phyloP scores from a whole-genome alignment of 1,140 invertebrate genomes.

The Mamestra configurata region DNA sequence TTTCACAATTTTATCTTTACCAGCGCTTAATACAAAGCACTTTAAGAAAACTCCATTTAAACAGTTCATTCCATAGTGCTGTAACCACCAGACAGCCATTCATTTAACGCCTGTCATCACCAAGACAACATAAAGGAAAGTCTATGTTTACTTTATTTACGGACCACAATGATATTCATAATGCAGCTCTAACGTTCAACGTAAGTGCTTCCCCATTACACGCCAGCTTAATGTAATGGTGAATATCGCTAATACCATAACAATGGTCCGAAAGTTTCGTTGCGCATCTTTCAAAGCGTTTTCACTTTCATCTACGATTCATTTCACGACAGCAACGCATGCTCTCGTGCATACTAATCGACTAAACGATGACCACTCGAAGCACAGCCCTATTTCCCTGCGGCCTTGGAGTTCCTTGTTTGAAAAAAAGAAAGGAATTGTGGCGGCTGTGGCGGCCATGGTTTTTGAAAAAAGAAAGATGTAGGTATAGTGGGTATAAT shows the following conservation, averaged over 20 bases:
- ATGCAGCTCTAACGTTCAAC: not conserved
- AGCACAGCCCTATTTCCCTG: conserved; percentile 25
- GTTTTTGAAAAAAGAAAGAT: not conserved
- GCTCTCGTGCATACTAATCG: conserved; percentile 50
- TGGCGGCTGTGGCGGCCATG: not conserved
- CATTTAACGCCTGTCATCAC: not conserved
- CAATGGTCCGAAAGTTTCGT: conserved; percentile 51
- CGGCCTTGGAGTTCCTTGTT: conserved; percentile 29
- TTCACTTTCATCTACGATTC: conserved; percentile 61
- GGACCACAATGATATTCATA: conserved; percentile 23
- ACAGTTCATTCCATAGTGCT: not conserved
- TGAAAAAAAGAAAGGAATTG: conserved; percentile 23
- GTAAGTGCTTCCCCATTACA: conserved; percentile 39
- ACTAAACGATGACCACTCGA: conserved; percentile 14
- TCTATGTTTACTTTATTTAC: conserved; percentile 28
- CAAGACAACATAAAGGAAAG: conserved; percentile 16
- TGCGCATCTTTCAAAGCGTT: conserved; percentile 39
- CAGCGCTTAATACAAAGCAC: too few relatives aligned
- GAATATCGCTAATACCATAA: conserved; percentile 45
- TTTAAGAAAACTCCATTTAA: too few relatives aligned
- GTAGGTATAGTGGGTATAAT: too few relatives aligned
- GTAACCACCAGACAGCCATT: not conserved
- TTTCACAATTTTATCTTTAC: too few relatives aligned
- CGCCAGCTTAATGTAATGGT: conserved; percentile 36
- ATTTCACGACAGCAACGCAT: conserved; percentile 49